Evolutionary conservation across 2,797 vertebrate genomes (phyloP), one percentile per base, ranked within the genome.

Genomic region (Thripadectes ignobilis): DNA sequence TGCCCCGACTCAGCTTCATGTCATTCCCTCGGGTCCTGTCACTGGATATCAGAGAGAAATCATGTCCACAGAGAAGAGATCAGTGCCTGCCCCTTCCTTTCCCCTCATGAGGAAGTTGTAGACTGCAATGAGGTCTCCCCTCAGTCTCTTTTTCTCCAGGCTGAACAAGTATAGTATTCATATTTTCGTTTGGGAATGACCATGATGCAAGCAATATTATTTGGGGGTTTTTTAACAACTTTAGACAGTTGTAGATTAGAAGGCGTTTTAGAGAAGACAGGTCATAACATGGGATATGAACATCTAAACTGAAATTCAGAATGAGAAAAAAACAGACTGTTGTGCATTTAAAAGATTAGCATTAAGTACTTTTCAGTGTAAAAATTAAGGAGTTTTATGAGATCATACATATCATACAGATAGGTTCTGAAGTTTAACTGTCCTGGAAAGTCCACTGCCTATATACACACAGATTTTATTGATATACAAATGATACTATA

Each of bases 1-100:
- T 52, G 9, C 17, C 11, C 51, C 30, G 38, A 14, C 17, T 2
- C 5, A 5, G 0, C 6, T 58, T 52, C 12, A 51, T 5, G 29
- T 12, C 14, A 13, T 39, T 77, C 29, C 20, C 65, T 65, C 0
- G 1, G 14, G 24, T 71, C 20, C 12, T 22, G 38, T 39, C 38
- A 1, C 23, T 30, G 71, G 29, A 1, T 14, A 30, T 23, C 41
- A 32, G 52, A 54, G 30, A 54, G 52, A 54, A 54, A 54, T 54
- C 18, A 7, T 21, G 30, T 32, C 30, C 52, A 22, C 5, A 27
- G n/a, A 30, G 41, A 12, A 63, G 38, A 22, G 57, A 1, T 21
- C 57, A 13, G 48, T 36, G 41, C 27, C n/a, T 12, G 23, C 20
- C 38, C 23, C 27, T 63, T 36, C 4, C n/a, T 24, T 24, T 18